phyloP scores from a whole-genome alignment of 30 jellyfish, hydroid and myxozoan genomes.

The Chironex yamaguchii region DNA sequence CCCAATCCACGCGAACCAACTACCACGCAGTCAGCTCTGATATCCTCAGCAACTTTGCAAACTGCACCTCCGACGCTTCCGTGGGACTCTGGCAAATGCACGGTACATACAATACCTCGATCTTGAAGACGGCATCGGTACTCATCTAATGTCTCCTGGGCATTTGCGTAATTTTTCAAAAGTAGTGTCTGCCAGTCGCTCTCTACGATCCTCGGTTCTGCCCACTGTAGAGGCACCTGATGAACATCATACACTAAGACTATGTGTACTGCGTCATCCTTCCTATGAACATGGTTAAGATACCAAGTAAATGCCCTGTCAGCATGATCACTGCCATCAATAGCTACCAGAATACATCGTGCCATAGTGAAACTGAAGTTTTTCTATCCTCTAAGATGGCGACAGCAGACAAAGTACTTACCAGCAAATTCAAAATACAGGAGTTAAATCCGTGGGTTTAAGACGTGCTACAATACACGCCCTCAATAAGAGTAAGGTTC shows the following conservation, averaged over 20 bases:
- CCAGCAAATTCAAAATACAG: no score
- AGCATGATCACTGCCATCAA: slow-evolving; percentile 86
- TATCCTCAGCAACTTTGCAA: neutral
- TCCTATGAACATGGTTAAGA: neutral
- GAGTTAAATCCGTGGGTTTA: no score
- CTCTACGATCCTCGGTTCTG: neutral
- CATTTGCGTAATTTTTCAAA: neutral
- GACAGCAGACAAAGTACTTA: no score
- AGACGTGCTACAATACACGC: no score
- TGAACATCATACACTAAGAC: neutral
- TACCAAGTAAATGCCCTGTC: slow-evolving; percentile 81
- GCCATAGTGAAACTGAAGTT: no score
- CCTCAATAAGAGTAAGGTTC: no score
- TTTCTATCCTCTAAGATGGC: no score
- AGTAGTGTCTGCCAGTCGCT: neutral
- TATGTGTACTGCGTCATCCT: neutral
- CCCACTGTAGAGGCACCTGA: neutral
- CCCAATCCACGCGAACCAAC: neutral
- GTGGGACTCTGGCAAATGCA: neutral
- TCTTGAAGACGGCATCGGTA: neutral
- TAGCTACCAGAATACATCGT: slow-evolving; percentile 77
- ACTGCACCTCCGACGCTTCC: neutral
- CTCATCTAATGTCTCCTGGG: neutral
- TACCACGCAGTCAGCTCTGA: neutral
- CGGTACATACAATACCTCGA: neutral